Evolutionary conservation across 2,888 invertebrate genomes (phyloP), one percentile per base, ranked within the genome.

Genomic region (Lottia gigantea): DNA sequence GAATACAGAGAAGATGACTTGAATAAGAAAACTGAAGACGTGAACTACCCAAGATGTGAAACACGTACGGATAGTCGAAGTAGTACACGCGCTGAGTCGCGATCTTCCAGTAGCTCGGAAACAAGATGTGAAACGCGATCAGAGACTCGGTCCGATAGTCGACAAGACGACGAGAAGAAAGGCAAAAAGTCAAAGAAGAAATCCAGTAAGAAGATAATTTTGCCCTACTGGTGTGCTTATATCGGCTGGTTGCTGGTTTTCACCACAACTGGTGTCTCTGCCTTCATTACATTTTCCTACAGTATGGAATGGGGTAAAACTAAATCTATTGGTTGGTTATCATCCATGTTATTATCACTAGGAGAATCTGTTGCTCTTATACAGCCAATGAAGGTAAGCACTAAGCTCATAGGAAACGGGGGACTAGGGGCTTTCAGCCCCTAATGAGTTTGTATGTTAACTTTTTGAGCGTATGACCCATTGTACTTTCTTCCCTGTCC

Each of bases 311-410:
- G 83, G 83, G 83, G 83, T 15, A 72, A 73, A 55, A 79, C 79
- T 19, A 82, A 80, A 70, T 81, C 83, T 2, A 65, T 77, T 19
- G 77, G 78, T 31, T 84, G 84, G 84, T 68, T 84, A 15, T 75
- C 81, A n/a, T 73, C 82, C 14, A 79, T 83, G 76, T 63, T 84
- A 16, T 74, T 85, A 46, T 80, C 83, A 40, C 75, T 84, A 14
- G 71, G 78, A 14, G 81, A 84, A 71, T 83, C 84, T 12, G 78
- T 84, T 8, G 74, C 79, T 31, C 45, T 85, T 19, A 73, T 85
- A n/a, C 84, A 85, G 65, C 85, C 85, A 8, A 63, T 81, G 14
- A 85, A 85, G 80, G 85, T 84, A 74, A 74, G 68, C 23, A 15
- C n/a, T 8, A 6, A 40, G 31, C 31, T 31, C 31, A 31, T 3